Base-by-base conservation (phyloP, 1,140 invertebrate species). In the Archivesica marissinica region DNA sequence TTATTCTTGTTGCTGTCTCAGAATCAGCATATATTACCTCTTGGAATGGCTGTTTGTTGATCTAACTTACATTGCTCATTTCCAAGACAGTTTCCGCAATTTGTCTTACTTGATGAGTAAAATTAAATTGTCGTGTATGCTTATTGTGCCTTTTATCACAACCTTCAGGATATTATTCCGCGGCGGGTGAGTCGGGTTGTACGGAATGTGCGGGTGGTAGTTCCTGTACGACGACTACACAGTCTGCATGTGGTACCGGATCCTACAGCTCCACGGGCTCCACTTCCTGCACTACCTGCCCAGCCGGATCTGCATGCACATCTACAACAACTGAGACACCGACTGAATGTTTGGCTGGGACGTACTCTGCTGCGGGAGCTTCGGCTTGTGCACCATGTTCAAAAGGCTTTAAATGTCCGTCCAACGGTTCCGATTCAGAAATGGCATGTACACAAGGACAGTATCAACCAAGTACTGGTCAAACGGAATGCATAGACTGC, bases 131-230 rank as follows among this genome's bases (percentile, higher is more conserved):
- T n/a, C n/a, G n/a, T n/a, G n/a, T n/a, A n/a, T n/a, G n/a, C n/a
- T n/a, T n/a, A n/a, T n/a, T n/a, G n/a, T n/a, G n/a, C n/a, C n/a
- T n/a, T n/a, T n/a, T n/a, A n/a, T n/a, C n/a, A n/a, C n/a, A n/a
- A n/a, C n/a, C 88, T 86, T 15, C 83, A 91, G 90, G 91, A n/a
- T 86, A 80, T 47, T 89, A 89, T 25, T 66, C 70, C 38, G 33
- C 85, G 2, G 23, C 85, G 13, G 89, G 90, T 28, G 35, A 72
- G 28, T 28, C 56, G 1, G 81, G 50, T n/a, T 93, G 92, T 80
- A 87, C 88, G 0, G 44, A 87, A 25, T 92, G 92, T 87, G 47
- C 80, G 15, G 90, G 90, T 6, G 92, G 92, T 30, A 68, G 89
- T 35, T 92, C 61, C 77, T 93, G 92, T 83, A 88, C 88, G 0